Evolutionary conservation across 1,140 invertebrate genomes (phyloP), one percentile per base, ranked within the genome.

Genomic region (Asbolus verrucosus): DNA sequence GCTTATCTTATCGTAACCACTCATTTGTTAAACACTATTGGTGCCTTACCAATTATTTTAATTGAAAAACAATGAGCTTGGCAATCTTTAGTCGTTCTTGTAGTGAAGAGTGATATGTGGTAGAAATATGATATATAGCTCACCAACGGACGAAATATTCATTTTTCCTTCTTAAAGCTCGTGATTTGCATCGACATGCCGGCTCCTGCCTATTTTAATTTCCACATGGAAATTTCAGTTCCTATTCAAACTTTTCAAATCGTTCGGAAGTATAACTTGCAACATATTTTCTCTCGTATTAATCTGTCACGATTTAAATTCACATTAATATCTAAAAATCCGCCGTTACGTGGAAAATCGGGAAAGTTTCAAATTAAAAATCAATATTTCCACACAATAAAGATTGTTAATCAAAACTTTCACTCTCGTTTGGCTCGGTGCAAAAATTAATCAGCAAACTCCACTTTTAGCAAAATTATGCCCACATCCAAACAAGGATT

Each of bases 71-170:
- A n/a, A n/a, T n/a, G n/a, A n/a, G n/a, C n/a, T n/a, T n/a, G n/a
- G n/a, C n/a, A n/a, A n/a, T n/a, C n/a, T n/a, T n/a, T n/a, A n/a
- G n/a, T n/a, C n/a, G n/a, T n/a, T n/a, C n/a, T n/a, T n/a, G n/a
- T n/a, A n/a, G n/a, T n/a, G n/a, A n/a, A n/a, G n/a, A n/a, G n/a
- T 54, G 46, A 21, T 19, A 54, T 54, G 24, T 54, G 15, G 14
- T 13, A n/a, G 46, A 54, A 54, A 54, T 27, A 54, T 54, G 46
- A 54, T 54, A 54, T 11, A 54, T 54, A 27, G 18, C 21, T n/a
- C n/a, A n/a, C n/a, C n/a, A n/a, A n/a, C 46, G 18, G 41, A 9
- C 14, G 19, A 54, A 27, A 27, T 54, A 27, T 54, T 54, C 19
- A 54, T 54, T 54, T 54, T 54, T 24, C n/a, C 19, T 21, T 24